Percentiles rank a stretch among this genome's conserved stretches.
Conservation (phyloP, 1,140 invertebrate genomes). For the Aphis craccivora region DNA sequence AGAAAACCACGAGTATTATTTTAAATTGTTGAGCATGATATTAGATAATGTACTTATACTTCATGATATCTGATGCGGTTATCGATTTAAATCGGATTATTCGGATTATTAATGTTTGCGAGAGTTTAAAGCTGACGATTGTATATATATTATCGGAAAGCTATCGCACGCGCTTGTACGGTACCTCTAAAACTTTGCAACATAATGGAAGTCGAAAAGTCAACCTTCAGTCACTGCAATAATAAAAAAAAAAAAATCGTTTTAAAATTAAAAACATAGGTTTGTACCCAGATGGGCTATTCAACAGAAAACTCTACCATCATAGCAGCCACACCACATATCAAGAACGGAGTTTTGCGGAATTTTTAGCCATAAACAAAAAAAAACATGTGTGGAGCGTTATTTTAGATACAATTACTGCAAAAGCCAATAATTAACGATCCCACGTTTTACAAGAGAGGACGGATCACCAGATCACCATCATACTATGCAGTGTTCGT, state of each 20-base stretch:
- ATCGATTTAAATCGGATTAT: background rate
- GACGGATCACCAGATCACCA: background rate
- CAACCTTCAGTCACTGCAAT: background rate
- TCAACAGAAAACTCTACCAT: background rate
- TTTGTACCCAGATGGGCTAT: background rate
- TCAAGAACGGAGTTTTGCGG: background rate
- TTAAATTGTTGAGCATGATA: background rate
- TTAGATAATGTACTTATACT: background rate
- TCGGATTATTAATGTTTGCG: background rate
- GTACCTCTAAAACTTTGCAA: background rate
- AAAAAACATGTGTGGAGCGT: background rate
- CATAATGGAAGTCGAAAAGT: background rate
- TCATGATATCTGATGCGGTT: background rate
- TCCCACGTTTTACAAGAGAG: background rate
- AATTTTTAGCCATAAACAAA: background rate
- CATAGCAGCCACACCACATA: no score
- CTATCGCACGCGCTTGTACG: background rate
- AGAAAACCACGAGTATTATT: background rate
- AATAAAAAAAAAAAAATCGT: background rate
- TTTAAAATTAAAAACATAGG: background rate
- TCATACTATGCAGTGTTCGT: background rate
- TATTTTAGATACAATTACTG: background rate
- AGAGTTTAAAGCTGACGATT: background rate
- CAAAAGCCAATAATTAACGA: background rate
- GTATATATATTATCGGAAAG: background rate